phyloP scores from a whole-genome alignment of 2,888 invertebrate species.

The Chymomyza procnemis region DNA sequence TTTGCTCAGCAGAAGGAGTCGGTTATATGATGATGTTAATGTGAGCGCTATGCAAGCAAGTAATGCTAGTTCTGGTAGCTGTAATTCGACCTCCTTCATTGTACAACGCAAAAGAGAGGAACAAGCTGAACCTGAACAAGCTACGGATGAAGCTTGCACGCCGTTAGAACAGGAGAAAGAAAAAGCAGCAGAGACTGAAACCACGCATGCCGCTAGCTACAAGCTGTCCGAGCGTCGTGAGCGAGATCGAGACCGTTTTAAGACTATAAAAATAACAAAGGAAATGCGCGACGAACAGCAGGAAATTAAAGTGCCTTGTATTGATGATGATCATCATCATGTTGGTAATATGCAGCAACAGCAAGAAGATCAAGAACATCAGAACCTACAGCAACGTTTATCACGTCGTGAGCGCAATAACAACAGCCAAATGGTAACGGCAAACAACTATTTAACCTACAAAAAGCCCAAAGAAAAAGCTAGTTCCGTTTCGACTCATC shows the following conservation, averaged over 20 bases:
- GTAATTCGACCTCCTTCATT: conserved; percentile 68
- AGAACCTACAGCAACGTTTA: conserved; percentile 45
- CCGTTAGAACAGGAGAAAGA: conserved; percentile 37
- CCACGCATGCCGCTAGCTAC: conserved; percentile 45
- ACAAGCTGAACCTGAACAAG: conserved; percentile 30
- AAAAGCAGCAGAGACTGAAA: conserved; percentile 46
- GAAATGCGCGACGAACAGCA: conserved; percentile 57
- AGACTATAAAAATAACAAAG: conserved; percentile 77
- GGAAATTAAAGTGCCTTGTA: conserved; percentile 77
- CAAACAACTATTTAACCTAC: conserved; percentile 73
- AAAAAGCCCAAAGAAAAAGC: conserved; percentile 75
- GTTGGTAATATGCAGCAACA: not conserved
- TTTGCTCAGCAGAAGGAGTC: conserved; percentile 76
- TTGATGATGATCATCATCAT: conserved; percentile 66
- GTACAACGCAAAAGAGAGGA: conserved; percentile 50
- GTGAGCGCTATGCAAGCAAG: conserved; percentile 59
- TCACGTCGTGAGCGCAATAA: conserved; percentile 67
- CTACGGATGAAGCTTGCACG: conserved; percentile 9
- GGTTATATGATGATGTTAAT: conserved; percentile 77
- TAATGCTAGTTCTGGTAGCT: conserved; percentile 39
- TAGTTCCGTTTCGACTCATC: conserved; percentile 18
- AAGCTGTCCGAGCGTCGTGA: conserved; percentile 69
- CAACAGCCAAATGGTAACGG: not conserved
- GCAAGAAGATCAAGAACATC: conserved; percentile 25
- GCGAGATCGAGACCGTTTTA: conserved; percentile 77